Conservation (phyloP, 2,113 vertebrate genomes). For the Tetrax tetrax region DNA sequence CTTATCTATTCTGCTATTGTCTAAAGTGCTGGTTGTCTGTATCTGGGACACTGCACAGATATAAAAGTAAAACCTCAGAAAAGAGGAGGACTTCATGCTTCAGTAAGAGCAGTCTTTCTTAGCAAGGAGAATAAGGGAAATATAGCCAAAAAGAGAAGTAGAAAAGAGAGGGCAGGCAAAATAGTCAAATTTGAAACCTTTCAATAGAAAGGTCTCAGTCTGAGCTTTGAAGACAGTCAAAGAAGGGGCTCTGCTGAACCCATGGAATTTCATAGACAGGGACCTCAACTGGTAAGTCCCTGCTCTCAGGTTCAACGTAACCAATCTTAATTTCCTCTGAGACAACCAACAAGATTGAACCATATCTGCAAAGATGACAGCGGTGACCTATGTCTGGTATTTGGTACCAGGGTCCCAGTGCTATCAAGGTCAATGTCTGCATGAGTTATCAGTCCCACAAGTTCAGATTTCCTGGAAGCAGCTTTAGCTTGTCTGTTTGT, state of each 20-base stretch:
- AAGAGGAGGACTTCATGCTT: not conserved
- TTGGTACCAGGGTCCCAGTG: not conserved
- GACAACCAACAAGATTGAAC: not conserved
- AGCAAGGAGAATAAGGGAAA: not conserved
- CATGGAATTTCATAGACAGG: not conserved
- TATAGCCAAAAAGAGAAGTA: not conserved
- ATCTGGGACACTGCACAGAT: not conserved
- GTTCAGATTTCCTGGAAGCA: not conserved
- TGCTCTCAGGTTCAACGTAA: not conserved
- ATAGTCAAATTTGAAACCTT: not conserved
- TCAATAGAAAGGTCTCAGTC: not conserved
- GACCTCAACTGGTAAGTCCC: not conserved
- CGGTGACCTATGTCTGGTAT: not conserved
- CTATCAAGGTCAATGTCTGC: not conserved
- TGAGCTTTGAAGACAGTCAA: not conserved
- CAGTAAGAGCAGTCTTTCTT: not conserved
- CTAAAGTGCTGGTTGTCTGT: not conserved
- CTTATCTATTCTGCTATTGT: conserved; percentile 5
- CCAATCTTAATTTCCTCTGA: not conserved
- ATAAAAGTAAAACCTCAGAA: not conserved
- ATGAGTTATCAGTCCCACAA: not conserved
- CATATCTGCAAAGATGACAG: not conserved
- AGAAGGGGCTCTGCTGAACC: not conserved
- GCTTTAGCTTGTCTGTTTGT: not conserved
- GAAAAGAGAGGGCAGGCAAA: not conserved